Evolutionary conservation across 1,140 invertebrate genomes (phyloP).

Genomic region (Thaumatotibia leucotreta): DNA sequence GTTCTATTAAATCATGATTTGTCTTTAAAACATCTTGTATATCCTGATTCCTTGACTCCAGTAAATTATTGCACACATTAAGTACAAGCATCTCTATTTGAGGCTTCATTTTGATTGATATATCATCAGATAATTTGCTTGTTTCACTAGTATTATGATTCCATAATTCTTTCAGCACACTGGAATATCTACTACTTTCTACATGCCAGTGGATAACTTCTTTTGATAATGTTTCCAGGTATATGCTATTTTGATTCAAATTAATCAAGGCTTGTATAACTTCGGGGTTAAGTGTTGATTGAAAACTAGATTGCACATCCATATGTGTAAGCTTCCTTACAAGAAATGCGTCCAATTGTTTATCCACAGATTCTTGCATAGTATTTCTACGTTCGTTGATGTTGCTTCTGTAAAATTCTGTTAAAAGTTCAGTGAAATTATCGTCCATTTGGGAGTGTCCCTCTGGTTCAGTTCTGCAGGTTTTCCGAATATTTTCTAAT

Average conservation of each 20-base stretch:
- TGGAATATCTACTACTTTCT: constrained; percentile 26
- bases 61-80: constrained; percentile 25
- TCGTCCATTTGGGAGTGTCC: constrained; percentile 45
- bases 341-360: constrained; percentile 46
- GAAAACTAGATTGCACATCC: constrained; percentile 28
- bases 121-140: constrained; percentile 27
- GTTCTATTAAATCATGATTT: constrained; percentile 22
- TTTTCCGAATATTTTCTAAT: constrained; percentile 47
- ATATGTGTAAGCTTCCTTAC: constrained; percentile 37
- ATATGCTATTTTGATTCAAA: constrained; percentile 35
- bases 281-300: constrained; percentile 41
- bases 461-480: constrained; percentile 40
- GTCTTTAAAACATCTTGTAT: constrained; percentile 27
- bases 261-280: constrained; percentile 53
- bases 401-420: constrained; percentile 32
- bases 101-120: constrained; percentile 50
- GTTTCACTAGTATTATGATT: constrained; percentile 23
- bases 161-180: constrained; percentile 32
- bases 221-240: constrained; percentile 28
- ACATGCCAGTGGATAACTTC: constrained; percentile 47
- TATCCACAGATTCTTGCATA: constrained; percentile 18
- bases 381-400: constrained; percentile 3
- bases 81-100: constrained; percentile 53
- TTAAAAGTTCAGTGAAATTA: constrained; percentile 34
- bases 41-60: constrained; percentile 24